Evolutionary conservation across 2,888 invertebrate genomes (phyloP).

Genomic region (Eupithecia insigniata): DNA sequence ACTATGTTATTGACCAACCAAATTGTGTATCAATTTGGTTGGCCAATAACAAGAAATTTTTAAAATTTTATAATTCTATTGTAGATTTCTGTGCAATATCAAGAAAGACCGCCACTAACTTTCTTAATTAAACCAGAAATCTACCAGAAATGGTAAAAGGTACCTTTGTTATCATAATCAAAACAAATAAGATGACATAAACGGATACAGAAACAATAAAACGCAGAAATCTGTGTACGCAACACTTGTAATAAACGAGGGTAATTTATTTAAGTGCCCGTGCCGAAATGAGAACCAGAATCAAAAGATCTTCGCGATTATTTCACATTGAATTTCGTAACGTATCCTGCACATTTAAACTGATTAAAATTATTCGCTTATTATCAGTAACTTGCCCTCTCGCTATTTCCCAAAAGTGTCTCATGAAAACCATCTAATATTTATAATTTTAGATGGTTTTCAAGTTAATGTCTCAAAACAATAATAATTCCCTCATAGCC

Average conservation of each 20-base stretch:
- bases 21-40: too few species aligned
- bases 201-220: slow-evolving; percentile 8
- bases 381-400: neutral
- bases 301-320: slow-evolving; percentile 4
- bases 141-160: neutral
- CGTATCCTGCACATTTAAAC: neutral
- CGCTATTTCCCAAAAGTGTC: neutral
- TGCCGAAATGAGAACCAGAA: slow-evolving; percentile 9
- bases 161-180: slow-evolving; percentile 4
- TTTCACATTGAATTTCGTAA: neutral
- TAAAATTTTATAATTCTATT: neutral
- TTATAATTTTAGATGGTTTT: too few species aligned
- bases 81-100: neutral
- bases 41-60: too few species aligned
- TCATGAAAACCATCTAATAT: neutral
- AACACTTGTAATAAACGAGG: slow-evolving; percentile 12
- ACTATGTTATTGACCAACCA: neutral
- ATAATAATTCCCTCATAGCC: too few species aligned
- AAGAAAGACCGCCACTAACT: too few species aligned
- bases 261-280: slow-evolving; percentile 12
- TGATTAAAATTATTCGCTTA: neutral
- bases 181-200: slow-evolving; percentile 8
- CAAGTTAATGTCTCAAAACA: too few species aligned
- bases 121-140: too few species aligned
- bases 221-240: slow-evolving; percentile 10